Conservation (phyloP, 2,888 invertebrate species). For the Cryptus armator region DNA sequence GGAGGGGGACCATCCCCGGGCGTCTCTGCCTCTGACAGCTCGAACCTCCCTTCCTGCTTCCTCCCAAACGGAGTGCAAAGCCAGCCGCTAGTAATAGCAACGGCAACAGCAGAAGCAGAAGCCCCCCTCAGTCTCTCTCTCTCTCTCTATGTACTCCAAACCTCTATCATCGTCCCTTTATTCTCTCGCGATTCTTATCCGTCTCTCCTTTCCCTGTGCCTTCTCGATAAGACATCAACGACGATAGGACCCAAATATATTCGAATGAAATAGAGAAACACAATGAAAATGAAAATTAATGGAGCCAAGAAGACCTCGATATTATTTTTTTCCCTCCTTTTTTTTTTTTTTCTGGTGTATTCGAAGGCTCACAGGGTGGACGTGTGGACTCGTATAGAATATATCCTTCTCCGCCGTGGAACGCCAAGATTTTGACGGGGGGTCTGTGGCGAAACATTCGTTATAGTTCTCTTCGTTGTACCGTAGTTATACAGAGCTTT, state of each 20-base stretch:
- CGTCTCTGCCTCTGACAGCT: constrained; percentile 84
- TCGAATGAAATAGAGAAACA: constrained; percentile 37
- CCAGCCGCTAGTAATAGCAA: constrained; percentile 60
- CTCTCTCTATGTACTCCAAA: constrained; percentile 60
- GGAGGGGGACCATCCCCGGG: constrained; percentile 79
- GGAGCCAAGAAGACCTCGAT: constrained; percentile 7
- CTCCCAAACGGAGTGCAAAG: constrained; percentile 45
- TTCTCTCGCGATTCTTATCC: constrained; percentile 37
- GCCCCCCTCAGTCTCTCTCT: constrained; percentile 62
- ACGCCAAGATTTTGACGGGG: constrained; percentile 76
- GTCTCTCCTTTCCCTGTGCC: not conserved
- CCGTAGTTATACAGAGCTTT: not conserved
- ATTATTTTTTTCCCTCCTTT: constrained; percentile 11
- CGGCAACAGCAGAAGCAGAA: constrained; percentile 42
- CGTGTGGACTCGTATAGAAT: constrained; percentile 31
- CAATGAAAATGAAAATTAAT: constrained; percentile 50
- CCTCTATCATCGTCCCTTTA: constrained; percentile 53
- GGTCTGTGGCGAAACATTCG: constrained; percentile 77
- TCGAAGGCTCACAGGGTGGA: constrained; percentile 41
- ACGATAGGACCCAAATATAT: constrained; percentile 15
- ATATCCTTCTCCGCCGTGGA: constrained; percentile 18
- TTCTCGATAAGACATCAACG: constrained; percentile 20
- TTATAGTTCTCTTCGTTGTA: constrained; percentile 71
- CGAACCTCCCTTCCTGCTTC: constrained; percentile 76
- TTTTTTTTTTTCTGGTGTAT: constrained; percentile 28